These are phyloP conservation scores for Bothrops alternatus DNA, from an alignment of 2,797 vertebrate genomes.

Conservation along the genomic window DNA sequence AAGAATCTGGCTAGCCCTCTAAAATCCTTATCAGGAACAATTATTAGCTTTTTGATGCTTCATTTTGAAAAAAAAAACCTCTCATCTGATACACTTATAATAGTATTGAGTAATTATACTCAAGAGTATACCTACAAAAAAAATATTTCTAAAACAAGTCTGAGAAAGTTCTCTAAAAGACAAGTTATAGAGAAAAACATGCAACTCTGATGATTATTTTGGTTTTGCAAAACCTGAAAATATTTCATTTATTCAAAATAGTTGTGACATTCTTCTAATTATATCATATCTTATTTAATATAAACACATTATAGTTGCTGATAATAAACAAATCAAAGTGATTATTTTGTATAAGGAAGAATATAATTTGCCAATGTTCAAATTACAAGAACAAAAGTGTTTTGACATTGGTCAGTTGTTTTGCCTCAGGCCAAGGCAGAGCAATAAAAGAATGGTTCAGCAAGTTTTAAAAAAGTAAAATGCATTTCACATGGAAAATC, in stretches of 20 bases:
- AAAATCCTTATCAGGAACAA: conserved; percentile 8
- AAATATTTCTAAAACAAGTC: neutral
- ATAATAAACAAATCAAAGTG: neutral
- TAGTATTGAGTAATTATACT: neutral
- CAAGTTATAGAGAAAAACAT: neutral
- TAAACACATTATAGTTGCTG: neutral
- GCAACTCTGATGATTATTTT: neutral
- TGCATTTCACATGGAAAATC: conserved; percentile 8
- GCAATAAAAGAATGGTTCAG: conserved; percentile 35
- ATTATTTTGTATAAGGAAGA: conserved; percentile 8
- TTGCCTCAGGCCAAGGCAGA: conserved; percentile 40
- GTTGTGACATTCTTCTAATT: neutral
- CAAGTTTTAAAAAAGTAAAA: conserved; percentile 7
- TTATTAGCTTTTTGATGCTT: neutral
- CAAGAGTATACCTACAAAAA: neutral
- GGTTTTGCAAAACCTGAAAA: neutral
- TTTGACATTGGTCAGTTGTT: conserved; percentile 40
- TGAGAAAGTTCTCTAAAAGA: neutral
- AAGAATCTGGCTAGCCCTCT: neutral
- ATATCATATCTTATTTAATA: neutral
- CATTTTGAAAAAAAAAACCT: neutral
- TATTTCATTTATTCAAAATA: neutral
- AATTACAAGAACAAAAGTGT: conserved; percentile 2
- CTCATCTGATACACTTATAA: neutral
- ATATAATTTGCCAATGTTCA: conserved; percentile 12